These are phyloP conservation scores for Biston betularia DNA, from an alignment of 2,888 invertebrate genomes.

Conservation along the genomic window DNA sequence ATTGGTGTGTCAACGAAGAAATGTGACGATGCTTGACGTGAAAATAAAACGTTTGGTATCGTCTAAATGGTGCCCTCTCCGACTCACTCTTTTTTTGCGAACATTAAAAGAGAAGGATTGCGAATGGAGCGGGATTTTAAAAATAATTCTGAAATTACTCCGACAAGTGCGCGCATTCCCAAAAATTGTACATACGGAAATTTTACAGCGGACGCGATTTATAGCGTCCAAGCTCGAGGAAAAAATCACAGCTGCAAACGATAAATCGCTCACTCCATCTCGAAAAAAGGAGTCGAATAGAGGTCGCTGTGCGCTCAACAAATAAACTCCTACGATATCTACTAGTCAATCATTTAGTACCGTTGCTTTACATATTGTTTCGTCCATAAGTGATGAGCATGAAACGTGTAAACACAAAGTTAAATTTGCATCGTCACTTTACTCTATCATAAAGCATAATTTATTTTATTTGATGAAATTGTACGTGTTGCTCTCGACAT, in stretches of 20 bases:
- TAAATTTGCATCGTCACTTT: constrained; percentile 55
- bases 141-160: constrained; percentile 37
- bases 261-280: constrained; percentile 68
- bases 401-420: constrained; percentile 55
- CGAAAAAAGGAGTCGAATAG: constrained; percentile 59
- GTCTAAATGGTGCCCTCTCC: constrained; percentile 49
- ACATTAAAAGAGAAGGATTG: constrained; percentile 16
- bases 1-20: constrained; percentile 69
- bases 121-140: constrained; percentile 23
- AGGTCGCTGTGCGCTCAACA: constrained; percentile 61
- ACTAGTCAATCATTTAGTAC: constrained; percentile 63
- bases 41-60: constrained; percentile 35
- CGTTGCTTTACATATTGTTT: constrained; percentile 63
- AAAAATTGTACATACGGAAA: constrained; percentile 51
- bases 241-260: constrained; percentile 64
- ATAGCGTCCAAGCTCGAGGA: constrained; percentile 55
- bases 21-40: constrained; percentile 43
- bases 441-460: constrained; percentile 28
- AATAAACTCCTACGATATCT: constrained; percentile 59
- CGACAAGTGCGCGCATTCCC: constrained; percentile 45
- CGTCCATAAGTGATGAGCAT: constrained; percentile 55
- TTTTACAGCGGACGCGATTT: constrained; percentile 58
- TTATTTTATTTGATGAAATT: constrained; percentile 50
- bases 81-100: constrained; percentile 44
- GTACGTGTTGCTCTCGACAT: constrained; percentile 48